Conservation (phyloP, 2,113 vertebrate genomes). For the Heterotilapia buettikoferi region DNA sequence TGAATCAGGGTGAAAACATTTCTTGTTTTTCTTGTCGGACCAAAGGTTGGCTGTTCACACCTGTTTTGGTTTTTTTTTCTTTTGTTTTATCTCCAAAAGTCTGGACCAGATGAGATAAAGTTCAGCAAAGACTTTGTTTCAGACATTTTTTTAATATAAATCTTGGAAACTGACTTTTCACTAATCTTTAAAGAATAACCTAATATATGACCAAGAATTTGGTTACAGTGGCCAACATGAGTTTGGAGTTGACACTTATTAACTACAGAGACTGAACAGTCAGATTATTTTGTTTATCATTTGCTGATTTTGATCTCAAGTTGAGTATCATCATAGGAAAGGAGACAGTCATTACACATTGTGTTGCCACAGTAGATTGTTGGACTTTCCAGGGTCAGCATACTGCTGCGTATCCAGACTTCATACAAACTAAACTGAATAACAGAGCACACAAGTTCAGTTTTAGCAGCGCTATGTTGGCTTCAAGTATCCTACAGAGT, state of each 20-base stretch:
- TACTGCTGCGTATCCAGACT: background rate
- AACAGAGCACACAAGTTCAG: background rate
- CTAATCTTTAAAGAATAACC: background rate
- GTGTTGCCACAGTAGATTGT: background rate
- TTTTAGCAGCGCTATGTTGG: background rate
- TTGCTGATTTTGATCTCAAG: background rate
- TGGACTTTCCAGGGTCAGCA: background rate
- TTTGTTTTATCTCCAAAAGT: too few relatives aligned
- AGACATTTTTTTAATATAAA: background rate
- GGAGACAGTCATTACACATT: background rate
- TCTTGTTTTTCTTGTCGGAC: background rate
- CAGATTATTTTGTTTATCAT: background rate
- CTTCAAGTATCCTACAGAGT: background rate
- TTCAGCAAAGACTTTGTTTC: background rate
- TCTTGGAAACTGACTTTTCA: background rate
- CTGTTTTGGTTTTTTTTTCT: too few relatives aligned
- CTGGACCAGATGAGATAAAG: accelerated
- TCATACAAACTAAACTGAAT: background rate
- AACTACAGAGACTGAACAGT: background rate
- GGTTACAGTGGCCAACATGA: background rate
- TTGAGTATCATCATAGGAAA: background rate
- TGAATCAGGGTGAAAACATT: background rate
- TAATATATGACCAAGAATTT: background rate
- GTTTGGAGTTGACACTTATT: background rate
- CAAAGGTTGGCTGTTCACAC: background rate